Evolutionary conservation across 2,113 vertebrate genomes (phyloP).

Genomic region (Pteronura brasiliensis): DNA sequence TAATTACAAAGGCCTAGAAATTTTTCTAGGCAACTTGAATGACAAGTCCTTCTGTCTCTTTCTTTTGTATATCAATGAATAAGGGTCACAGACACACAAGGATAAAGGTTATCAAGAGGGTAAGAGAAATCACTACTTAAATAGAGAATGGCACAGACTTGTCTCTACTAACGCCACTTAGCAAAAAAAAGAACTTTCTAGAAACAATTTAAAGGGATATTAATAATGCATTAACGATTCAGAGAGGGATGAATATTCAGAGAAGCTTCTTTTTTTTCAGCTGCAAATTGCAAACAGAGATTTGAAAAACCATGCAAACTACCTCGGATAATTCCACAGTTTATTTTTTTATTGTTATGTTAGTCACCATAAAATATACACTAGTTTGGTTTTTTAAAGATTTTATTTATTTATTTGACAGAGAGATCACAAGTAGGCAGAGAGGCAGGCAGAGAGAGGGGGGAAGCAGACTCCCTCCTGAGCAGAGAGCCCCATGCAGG

Average conservation of each 20-base stretch:
- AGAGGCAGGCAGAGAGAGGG: no score
- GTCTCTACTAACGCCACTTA: not conserved
- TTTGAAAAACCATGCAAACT: not conserved
- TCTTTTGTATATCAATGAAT: not conserved
- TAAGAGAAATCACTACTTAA: conserved; percentile 6
- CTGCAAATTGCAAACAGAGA: not conserved
- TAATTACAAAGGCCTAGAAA: not conserved
- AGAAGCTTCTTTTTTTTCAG: not conserved
- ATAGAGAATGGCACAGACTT: not conserved
- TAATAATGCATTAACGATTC: not conserved
- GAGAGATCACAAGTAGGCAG: no score
- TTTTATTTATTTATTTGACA: no score
- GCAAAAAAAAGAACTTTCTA: not conserved
- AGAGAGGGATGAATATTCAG: not conserved
- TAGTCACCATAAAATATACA: no score
- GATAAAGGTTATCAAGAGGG: not conserved
- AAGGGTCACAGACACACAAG: not conserved
- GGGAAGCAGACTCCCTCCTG: no score
- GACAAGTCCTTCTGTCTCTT: not conserved
- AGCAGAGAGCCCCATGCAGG: no score
- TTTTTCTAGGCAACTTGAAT: not conserved
- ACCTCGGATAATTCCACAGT: not conserved
- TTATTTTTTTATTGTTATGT: no score
- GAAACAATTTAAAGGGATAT: not conserved
- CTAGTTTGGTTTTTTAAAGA: no score